Base-by-base conservation (phyloP, 2,113 vertebrate genomes). In the Oreotragus oreotragus region DNA sequence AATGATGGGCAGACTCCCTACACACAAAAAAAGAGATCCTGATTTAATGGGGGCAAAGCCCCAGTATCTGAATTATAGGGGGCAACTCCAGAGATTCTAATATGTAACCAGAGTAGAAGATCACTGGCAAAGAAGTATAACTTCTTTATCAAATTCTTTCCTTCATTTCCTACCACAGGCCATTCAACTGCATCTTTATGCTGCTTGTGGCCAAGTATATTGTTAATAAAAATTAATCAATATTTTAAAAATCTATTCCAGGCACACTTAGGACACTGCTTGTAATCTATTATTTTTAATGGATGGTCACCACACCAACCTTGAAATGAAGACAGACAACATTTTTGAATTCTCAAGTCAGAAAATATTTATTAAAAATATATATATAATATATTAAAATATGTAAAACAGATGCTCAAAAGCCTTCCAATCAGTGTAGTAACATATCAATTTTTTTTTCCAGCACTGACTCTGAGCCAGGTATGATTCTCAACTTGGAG, bases 141-240 rank as follows among this genome's bases (percentile, higher is more conserved):
- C 43, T 85, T 93, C 70, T 60, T 64, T 93, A 91, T 89, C 55
- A 94, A 88, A 83, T 58, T 49, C 43, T 79, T 89, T 77, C n/a
- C 85, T 80, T 97, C 55, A 64, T 85, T 95, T 97, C 81, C 81
- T 86, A 85, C 95, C 83, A 85, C 45, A 97, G 92, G 94, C 55
- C 76, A 94, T 47, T 96, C 81, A 94, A 64, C 15, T 43, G 15
- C 45, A 97, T 97, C 64, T 96, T 95, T 57, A 51, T 70, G 60
- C 15, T 84, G 27, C 51, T 58, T 96, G 39, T 58, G 88, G 84
- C 58, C 33, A 92, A 47, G 36, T 73, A 77, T 79, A 77, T 23
- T 77, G 19, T 87, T 92, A 84, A 92, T 88, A 92, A 89, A 94
- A 89, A 77, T 62, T 94, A 95, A 86, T 79, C n/a, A 62, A 30